Evolutionary conservation across 2,888 invertebrate genomes (phyloP).

Genomic region (Pyrocoelia pectoralis): DNA sequence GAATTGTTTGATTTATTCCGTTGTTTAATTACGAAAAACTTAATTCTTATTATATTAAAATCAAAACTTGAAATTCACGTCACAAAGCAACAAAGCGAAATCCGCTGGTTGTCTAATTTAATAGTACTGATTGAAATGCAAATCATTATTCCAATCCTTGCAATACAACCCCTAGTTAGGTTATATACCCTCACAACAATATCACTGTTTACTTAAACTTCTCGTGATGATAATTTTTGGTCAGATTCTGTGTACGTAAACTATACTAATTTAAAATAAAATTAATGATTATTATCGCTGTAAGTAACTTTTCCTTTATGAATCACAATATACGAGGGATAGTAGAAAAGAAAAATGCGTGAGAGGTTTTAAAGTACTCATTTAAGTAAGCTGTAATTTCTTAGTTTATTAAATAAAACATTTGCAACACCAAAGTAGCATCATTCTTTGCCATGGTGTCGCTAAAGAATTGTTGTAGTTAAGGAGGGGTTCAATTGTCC

Average conservation of each 20-base stretch:
- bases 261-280: too few species aligned
- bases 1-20: slow-evolving; percentile 9
- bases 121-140: slow-evolving; percentile 27
- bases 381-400: too few species aligned
- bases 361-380: too few species aligned
- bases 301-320: too few species aligned
- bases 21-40: slow-evolving; percentile 7
- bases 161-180: slow-evolving; percentile 17
- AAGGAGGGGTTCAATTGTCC: too few species aligned
- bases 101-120: slow-evolving; percentile 18
- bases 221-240: background rate
- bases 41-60: slow-evolving; percentile 16
- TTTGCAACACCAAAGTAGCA: too few species aligned
- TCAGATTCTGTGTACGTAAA: background rate
- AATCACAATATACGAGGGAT: too few species aligned
- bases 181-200: slow-evolving; percentile 17
- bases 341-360: too few species aligned
- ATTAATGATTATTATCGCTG: too few species aligned
- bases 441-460: too few species aligned
- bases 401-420: too few species aligned
- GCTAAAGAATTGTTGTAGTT: too few species aligned
- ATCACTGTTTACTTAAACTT: slow-evolving; percentile 21
- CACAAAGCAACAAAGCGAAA: slow-evolving; percentile 18
- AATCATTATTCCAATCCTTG: slow-evolving; percentile 24
- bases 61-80: slow-evolving; percentile 22